Evolutionary conservation across 2,888 invertebrate species (phyloP).

Genomic region (Graphium colonna): DNA sequence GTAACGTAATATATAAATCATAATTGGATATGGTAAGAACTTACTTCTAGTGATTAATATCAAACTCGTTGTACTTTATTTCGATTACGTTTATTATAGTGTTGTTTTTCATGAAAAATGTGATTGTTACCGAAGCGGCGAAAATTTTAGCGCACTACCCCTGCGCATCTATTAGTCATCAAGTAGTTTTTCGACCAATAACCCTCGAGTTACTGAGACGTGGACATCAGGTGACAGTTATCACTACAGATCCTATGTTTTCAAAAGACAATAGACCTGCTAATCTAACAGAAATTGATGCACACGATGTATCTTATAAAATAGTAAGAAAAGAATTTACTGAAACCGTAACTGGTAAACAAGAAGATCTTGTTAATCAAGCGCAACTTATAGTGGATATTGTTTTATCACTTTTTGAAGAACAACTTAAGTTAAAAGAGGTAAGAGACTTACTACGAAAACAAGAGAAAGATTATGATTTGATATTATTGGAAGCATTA

Average conservation of each 20-base stretch:
- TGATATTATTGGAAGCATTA: slow-evolving; percentile 41
- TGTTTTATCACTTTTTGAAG: slow-evolving; percentile 22
- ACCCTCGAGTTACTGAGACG: slow-evolving; percentile 38
- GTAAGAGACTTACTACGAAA: slow-evolving; percentile 34
- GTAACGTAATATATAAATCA: too few species aligned
- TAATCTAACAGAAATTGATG: slow-evolving; percentile 47
- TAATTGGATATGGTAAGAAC: too few species aligned
- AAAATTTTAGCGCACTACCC: slow-evolving; percentile 40
- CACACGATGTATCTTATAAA: slow-evolving; percentile 41
- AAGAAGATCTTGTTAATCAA: background rate
- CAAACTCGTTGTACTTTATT: too few species aligned
- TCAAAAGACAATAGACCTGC: slow-evolving; percentile 32
- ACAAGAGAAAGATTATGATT: slow-evolving; percentile 37
- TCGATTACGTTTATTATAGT: background rate
- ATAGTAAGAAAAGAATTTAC: background rate
- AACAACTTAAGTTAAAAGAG: slow-evolving; percentile 30
- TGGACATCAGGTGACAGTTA: slow-evolving; percentile 39
- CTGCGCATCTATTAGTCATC: slow-evolving; percentile 42
- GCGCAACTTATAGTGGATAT: background rate
- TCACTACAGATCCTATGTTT: slow-evolving; percentile 40
- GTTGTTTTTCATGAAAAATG: background rate
- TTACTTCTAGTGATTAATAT: too few species aligned
- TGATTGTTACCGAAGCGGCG: slow-evolving; percentile 26
- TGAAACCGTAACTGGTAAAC: background rate
- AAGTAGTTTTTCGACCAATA: slow-evolving; percentile 38